Conservation (phyloP, 2,797 vertebrate genomes). For the Malurus leucopterus region DNA sequence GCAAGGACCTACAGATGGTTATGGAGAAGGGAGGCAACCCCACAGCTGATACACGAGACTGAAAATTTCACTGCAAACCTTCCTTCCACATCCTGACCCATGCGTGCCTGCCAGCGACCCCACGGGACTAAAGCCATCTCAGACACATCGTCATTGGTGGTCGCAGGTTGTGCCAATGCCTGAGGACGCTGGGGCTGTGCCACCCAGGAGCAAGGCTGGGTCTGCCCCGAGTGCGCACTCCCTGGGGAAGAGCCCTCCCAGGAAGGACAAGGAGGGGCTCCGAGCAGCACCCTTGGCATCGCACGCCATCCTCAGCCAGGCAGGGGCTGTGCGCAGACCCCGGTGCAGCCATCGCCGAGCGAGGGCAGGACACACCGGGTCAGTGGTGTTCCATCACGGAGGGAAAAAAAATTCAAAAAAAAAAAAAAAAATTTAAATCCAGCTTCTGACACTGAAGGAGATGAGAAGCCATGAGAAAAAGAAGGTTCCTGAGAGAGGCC, state of each 20-base stretch:
- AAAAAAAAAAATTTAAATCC: neutral
- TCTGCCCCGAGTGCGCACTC: neutral
- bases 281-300: rapidly evolving
- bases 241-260: rapidly evolving
- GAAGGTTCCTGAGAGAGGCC: neutral
- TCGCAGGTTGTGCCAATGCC: neutral
- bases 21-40: neutral
- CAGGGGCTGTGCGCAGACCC: rapidly evolving
- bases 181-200: neutral
- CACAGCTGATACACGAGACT: neutral
- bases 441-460: neutral
- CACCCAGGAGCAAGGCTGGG: neutral
- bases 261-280: neutral
- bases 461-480: neutral
- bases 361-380: neutral
- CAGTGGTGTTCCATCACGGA: rapidly evolving
- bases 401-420: neutral
- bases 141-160: neutral
- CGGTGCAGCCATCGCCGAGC: rapidly evolving
- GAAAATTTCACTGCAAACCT: neutral
- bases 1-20: neutral
- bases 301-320: neutral
- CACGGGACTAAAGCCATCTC: neutral
- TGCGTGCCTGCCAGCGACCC: rapidly evolving
- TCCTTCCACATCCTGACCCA: neutral